Percentiles rank a stretch among this genome's conserved stretches.
Conservation (phyloP, 1,140 invertebrate genomes). For the Cylas formicarius region DNA sequence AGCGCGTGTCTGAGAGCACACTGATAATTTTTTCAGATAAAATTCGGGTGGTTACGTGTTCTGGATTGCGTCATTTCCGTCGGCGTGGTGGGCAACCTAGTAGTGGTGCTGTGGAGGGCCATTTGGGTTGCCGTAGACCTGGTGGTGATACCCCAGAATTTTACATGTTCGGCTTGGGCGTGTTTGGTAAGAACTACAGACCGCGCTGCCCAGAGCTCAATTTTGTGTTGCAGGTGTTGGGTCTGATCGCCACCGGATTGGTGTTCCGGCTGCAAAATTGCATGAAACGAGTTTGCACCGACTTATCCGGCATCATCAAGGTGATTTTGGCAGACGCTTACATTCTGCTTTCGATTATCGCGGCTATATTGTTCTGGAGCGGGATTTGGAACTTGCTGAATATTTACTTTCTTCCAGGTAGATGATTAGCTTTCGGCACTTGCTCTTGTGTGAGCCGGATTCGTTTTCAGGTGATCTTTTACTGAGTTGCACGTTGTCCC, state of each 20-base stretch:
- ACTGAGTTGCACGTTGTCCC: conserved; percentile 68
- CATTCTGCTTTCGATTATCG: conserved; percentile 66
- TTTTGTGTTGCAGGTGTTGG: conserved; percentile 53
- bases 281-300: conserved; percentile 59
- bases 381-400: conserved; percentile 74
- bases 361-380: conserved; percentile 78
- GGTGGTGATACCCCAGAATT: conserved; percentile 14
- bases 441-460: not conserved
- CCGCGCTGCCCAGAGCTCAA: no score
- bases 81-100: conserved; percentile 13
- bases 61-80: conserved; percentile 16
- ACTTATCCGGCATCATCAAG: conserved; percentile 54
- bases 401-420: conserved; percentile 66
- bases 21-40: no score
- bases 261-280: conserved; percentile 66
- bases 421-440: no score
- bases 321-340: conserved; percentile 65
- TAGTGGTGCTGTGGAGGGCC: conserved; percentile 16
- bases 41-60: not conserved
- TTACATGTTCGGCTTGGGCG: conserved; percentile 10
- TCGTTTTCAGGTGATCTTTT: conserved; percentile 51
- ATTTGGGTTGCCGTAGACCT: conserved; percentile 10
- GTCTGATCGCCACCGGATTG: conserved; percentile 60
- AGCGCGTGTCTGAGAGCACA: no score
- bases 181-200: conserved; percentile 15